A percentile compares a stretch with the other conserved stretches of the same genome.
These are phyloP conservation scores for Rousettus leschenaultii DNA, from an alignment of 2,113 vertebrate genomes.

Conservation along the genomic window DNA sequence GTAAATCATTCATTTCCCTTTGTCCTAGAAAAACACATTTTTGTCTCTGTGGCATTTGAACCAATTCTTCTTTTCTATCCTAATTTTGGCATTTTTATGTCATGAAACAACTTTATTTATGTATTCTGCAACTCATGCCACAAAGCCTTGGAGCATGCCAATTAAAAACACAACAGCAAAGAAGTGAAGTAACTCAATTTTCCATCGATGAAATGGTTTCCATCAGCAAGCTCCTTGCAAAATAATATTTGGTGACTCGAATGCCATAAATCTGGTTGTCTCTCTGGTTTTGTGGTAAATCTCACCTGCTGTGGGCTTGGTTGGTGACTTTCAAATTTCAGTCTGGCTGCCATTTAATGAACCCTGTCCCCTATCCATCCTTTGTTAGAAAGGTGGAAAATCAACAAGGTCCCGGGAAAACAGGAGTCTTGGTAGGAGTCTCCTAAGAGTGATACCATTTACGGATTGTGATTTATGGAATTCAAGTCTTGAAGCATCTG, in stretches of 20 bases:
- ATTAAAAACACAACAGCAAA: background rate
- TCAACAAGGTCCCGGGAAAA: background rate
- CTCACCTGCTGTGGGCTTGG: background rate
- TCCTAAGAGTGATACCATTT: background rate
- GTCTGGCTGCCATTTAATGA: background rate
- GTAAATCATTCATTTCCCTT: conserved; percentile 36
- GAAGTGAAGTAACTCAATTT: conserved; percentile 14
- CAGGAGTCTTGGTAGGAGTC: background rate
- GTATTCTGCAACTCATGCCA: background rate
- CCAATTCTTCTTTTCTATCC: conserved; percentile 16
- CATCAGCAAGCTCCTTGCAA: background rate
- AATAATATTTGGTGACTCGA: background rate
- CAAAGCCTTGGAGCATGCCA: background rate
- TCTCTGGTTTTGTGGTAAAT: background rate
- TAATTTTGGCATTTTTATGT: background rate
- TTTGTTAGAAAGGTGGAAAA: background rate
- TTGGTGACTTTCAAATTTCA: background rate
- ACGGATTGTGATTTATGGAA: background rate
- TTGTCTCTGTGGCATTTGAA: conserved; percentile 35
- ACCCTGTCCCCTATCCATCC: background rate
- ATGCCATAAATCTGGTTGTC: background rate
- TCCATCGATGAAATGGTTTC: conserved; percentile 3
- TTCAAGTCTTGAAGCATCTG: background rate
- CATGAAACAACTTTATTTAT: conserved; percentile 3
- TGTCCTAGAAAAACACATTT: conserved; percentile 54